These are phyloP conservation scores for Parochlus steinenii DNA, from an alignment of 2,888 invertebrate genomes.

Conservation along the genomic window DNA sequence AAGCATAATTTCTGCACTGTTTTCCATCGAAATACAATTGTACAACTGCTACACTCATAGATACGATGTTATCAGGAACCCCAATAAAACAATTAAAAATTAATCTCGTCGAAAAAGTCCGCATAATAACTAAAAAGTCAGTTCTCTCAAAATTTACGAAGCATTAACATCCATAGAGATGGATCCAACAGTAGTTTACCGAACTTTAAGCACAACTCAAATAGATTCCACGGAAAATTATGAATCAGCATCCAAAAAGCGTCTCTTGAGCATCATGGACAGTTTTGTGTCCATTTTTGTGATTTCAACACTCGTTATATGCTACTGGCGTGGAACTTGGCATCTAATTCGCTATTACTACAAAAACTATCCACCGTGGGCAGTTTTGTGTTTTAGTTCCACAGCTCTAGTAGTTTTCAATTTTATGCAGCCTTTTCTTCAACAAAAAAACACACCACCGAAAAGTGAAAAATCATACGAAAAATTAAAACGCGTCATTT, in stretches of 20 bases:
- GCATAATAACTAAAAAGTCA: no score
- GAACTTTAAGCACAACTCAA: no score
- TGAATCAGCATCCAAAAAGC: neutral
- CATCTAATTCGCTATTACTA: constrained; percentile 5
- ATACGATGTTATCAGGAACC: no score
- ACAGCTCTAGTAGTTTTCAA: neutral
- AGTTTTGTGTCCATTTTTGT: constrained; percentile 7
- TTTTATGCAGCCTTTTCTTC: constrained; percentile 1
- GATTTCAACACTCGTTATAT: constrained; percentile 4
- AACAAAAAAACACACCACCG: neutral
- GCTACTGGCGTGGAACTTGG: constrained; percentile 8
- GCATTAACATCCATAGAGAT: no score
- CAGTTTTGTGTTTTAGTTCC: neutral
- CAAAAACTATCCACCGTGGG: constrained; percentile 3
- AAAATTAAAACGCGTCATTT: neutral
- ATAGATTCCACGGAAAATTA: no score
- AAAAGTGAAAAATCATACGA: constrained; percentile 2
- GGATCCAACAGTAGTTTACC: no score
- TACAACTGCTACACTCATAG: no score
- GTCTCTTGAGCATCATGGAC: constrained; percentile 3
- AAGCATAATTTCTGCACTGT: no score
- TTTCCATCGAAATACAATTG: no score
- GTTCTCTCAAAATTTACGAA: no score
- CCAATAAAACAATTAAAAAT: no score
- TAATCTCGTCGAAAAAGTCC: no score